Percentiles rank a stretch among this genome's conserved stretches.
Evolutionary conservation across 2,797 vertebrate genomes (phyloP).

Genomic region (Aulostomus chinensis): DNA sequence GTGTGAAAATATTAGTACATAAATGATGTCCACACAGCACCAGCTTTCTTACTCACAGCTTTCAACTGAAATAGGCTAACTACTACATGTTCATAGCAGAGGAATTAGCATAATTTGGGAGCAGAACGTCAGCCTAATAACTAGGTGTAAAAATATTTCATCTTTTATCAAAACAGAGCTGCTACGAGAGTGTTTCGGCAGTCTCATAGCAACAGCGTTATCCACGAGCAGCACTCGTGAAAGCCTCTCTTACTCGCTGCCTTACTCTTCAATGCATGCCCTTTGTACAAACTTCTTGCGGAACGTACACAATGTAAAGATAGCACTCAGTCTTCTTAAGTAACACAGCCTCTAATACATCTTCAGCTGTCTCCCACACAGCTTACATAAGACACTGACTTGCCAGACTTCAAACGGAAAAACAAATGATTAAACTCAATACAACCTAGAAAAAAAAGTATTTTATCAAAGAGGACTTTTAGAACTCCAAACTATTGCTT

Average conservation of each 20-base stretch:
- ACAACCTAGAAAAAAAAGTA: constrained; percentile 29
- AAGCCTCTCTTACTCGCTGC: constrained; percentile 39
- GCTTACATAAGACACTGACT: constrained; percentile 72
- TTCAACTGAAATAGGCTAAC: constrained; percentile 6
- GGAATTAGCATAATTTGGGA: constrained; percentile 37
- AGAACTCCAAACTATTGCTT: no score
- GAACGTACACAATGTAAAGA: constrained; percentile 60
- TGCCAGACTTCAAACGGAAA: constrained; percentile 57
- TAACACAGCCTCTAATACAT: constrained; percentile 48
- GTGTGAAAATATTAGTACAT: constrained; percentile 18
- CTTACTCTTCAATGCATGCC: constrained; percentile 33
- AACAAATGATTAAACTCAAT: constrained; percentile 47
- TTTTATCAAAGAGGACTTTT: no score
- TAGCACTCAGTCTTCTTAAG: constrained; percentile 48
- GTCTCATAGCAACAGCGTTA: constrained; percentile 70
- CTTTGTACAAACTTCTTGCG: constrained; percentile 54
- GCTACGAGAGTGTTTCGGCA: constrained; percentile 17
- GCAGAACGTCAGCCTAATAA: constrained; percentile 7
- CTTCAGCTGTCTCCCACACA: constrained; percentile 66
- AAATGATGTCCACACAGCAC: constrained; percentile 1
- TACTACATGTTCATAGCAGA: constrained; percentile 13
- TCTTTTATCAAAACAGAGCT: constrained; percentile 48
- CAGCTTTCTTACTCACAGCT: neutral
- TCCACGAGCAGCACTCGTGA: constrained; percentile 39
- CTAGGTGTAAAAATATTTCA: constrained; percentile 50